A percentile compares a stretch with the other conserved stretches of the same genome.
Conservation (phyloP, 2,888 invertebrate species). For the Cataglyphis altisquamis region DNA sequence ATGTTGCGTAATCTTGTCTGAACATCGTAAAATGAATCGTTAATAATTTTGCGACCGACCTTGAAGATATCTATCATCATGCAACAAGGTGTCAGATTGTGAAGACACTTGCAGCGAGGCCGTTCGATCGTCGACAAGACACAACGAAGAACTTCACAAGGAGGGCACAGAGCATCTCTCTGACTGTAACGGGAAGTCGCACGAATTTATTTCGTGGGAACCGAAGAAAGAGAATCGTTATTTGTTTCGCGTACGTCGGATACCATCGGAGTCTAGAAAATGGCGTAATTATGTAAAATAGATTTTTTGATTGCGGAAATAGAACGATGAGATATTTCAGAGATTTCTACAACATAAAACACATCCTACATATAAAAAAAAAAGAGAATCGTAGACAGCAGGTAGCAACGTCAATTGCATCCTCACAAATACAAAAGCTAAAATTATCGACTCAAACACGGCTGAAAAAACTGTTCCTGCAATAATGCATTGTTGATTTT, state of each 20-base stretch:
- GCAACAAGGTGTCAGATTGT: slow-evolving; percentile 38
- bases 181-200: slow-evolving; percentile 66
- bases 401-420: not conserved
- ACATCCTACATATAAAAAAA: too few relatives aligned
- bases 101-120: slow-evolving; percentile 38
- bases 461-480: not conserved
- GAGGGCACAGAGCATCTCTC: slow-evolving; percentile 49
- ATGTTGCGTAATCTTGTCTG: not conserved
- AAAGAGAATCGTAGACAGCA: not conserved
- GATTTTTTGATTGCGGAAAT: slow-evolving; percentile 32
- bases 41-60: slow-evolving; percentile 28
- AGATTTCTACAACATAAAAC: not conserved
- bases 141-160: slow-evolving; percentile 59
- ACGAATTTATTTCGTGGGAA: slow-evolving; percentile 73
- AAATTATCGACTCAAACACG: not conserved
- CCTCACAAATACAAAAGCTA: not conserved
- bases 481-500: not conserved
- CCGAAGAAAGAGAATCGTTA: slow-evolving; percentile 59
- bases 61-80: slow-evolving; percentile 41
- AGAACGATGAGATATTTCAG: not conserved
- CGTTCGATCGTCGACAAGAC: slow-evolving; percentile 59
- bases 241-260: slow-evolving; percentile 48
- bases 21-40: slow-evolving; percentile 25
- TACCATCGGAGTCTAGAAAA: slow-evolving; percentile 45
- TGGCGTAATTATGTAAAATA: slow-evolving; percentile 33